Percentiles rank a stretch among this genome's conserved stretches.
Conservation (phyloP, 2,113 vertebrate species). For the Machaerirhynchus nigripectus region DNA sequence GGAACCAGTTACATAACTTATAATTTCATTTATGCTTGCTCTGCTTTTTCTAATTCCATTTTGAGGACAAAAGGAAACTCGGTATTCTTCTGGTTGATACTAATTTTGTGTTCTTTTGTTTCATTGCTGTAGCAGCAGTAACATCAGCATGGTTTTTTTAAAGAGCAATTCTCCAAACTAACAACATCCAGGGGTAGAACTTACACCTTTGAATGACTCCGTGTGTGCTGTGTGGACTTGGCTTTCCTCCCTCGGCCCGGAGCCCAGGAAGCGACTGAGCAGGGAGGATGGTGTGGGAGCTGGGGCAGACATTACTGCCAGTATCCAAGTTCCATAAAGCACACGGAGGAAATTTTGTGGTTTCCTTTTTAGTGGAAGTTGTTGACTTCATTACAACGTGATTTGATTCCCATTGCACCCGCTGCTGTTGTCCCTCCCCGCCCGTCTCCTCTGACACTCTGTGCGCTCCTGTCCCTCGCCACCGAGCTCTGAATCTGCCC, state of each 20-base stretch:
- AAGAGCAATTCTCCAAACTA: background rate
- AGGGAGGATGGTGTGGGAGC: background rate
- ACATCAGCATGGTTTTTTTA: slow-evolving; percentile 8
- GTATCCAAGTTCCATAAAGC: background rate
- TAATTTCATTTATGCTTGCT: slow-evolving; percentile 53
- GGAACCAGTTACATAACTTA: slow-evolving; percentile 42
- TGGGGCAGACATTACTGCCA: background rate
- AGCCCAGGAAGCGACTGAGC: background rate
- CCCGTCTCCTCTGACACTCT: background rate
- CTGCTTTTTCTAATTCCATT: slow-evolving; percentile 48
- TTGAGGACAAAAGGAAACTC: background rate
- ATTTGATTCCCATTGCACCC: background rate
- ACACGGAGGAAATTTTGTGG: slow-evolving; percentile 5
- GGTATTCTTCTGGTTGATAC: background rate
- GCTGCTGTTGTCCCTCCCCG: background rate
- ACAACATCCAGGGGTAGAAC: slow-evolving; percentile 49
- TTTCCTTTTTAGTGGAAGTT: slow-evolving; percentile 48
- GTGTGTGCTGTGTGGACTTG: background rate
- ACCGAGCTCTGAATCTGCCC: background rate
- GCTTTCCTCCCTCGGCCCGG: background rate
- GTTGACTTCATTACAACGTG: background rate
- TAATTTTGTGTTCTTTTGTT: slow-evolving; percentile 17
- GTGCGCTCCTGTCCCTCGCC: background rate
- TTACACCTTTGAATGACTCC: background rate
- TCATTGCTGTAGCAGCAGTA: background rate